Base-by-base conservation (phyloP, 2,888 invertebrate species). In the Tiphia femorata region DNA sequence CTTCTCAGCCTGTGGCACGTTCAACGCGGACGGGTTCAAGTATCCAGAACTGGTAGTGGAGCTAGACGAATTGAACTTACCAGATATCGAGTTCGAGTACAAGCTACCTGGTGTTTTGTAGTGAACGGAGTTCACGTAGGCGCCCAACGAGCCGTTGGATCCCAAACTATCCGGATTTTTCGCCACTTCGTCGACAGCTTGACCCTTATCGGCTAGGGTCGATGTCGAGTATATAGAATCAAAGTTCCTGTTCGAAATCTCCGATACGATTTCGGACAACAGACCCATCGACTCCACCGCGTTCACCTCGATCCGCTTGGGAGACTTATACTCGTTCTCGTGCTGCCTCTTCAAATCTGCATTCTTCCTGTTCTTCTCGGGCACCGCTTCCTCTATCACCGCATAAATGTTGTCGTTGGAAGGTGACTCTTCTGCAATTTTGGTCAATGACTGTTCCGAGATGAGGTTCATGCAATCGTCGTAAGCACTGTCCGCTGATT, bases 181-280 rank as follows among this genome's bases (percentile, higher is more conserved):
- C 6, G 62, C 52, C 2, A 27, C 33, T 1, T 72, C 79, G 43
- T 83, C 84, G 35, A 82, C 80, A 64, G 86, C 85, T 62, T 87
- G 87, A 73, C 89, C 88, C 72, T 89, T 90, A 51, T 89, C 85
- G 0, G 88, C 87, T 1, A 92, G 81, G 0, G 91, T 92, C 1
- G 92, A 90, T 0, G 92, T 91, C 0, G 94, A 93, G 79, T 95
- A 95, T 67, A 95, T 94, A 0, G 94, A 94, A 71, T 95, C 94
- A 29, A 92, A 91, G 79, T 95, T 95, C 25, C 94, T 86, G 72
- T 91, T 92, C 72, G 95, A 93, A 73, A 95, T 95, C 83, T 95
- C 95, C 37, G 90, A 90, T 0, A 95, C 95, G 55, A 95, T 95
- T 84, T 95, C 95, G 5, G 93, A 92, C 0, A 95, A 83, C 16